These are phyloP conservation scores for Heliconius ethilla DNA, from an alignment of 2,888 invertebrate species.

Conservation along the genomic window DNA sequence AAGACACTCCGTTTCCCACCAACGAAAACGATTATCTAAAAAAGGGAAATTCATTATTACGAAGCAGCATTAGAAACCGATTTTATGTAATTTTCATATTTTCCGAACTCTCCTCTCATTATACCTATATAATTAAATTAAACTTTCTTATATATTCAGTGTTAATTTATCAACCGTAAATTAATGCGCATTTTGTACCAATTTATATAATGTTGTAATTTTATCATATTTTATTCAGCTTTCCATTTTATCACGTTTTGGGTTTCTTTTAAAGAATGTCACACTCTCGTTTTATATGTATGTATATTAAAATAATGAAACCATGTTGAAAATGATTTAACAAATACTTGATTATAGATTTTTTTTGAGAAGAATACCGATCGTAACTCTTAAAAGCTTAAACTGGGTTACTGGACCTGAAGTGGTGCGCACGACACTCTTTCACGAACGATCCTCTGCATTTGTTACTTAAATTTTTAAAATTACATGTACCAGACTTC, in stretches of 20 bases:
- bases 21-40: not conserved
- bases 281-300: not conserved
- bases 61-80: not conserved
- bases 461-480: constrained; percentile 23
- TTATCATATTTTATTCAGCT: constrained; percentile 2
- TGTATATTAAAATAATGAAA: not conserved
- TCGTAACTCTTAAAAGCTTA: constrained; percentile 34
- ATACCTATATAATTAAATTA: not conserved
- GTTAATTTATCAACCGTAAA: constrained; percentile 23
- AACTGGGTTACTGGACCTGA: constrained; percentile 39
- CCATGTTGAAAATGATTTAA: not conserved
- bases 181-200: constrained; percentile 29
- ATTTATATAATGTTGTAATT: constrained; percentile 14
- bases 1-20: no score
- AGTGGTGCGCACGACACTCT: constrained; percentile 31
- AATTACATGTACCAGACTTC: not conserved
- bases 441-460: constrained; percentile 22
- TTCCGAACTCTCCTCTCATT: constrained; percentile 1
- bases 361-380: constrained; percentile 26
- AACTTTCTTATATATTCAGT: constrained; percentile 41
- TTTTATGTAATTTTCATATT: not conserved
- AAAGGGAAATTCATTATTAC: not conserved
- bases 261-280: constrained; percentile 13
- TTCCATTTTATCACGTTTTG: constrained; percentile 11
- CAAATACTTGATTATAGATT: not conserved